Percentiles rank a stretch among this genome's conserved stretches.
Evolutionary conservation across 2,888 invertebrate genomes (phyloP).

Genomic region (Leptogaster cylindrica): DNA sequence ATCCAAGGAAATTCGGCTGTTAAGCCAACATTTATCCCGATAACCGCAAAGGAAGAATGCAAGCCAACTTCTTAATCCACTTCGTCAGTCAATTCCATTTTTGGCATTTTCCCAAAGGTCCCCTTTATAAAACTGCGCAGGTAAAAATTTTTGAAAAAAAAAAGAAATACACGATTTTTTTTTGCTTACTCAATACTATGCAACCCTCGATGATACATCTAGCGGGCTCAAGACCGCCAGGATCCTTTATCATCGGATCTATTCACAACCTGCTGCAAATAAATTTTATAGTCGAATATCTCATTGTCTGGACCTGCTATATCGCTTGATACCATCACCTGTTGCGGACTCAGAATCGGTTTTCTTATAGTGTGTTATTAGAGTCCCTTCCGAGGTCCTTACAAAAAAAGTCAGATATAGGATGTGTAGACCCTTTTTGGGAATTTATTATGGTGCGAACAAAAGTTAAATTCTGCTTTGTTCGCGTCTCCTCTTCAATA

Average conservation of each 20-base stretch:
- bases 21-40: too few species aligned
- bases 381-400: conserved; percentile 25
- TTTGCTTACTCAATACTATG: conserved; percentile 16
- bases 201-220: conserved; percentile 7
- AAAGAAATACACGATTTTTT: too few species aligned
- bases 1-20: too few species aligned
- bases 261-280: conserved; percentile 52
- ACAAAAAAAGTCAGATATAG: conserved; percentile 38
- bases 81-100: not conserved
- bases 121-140: not conserved
- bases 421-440: conserved; percentile 39
- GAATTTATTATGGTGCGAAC: conserved; percentile 37
- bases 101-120: conserved; percentile 13
- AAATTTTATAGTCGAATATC: conserved; percentile 52
- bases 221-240: conserved; percentile 14
- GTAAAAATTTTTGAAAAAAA: conserved; percentile 9
- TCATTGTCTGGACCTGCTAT: conserved; percentile 1
- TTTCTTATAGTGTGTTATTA: conserved; percentile 22
- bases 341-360: conserved; percentile 45
- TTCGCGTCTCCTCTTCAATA: conserved; percentile 24
- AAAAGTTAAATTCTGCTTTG: conserved; percentile 46
- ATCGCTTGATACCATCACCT: conserved; percentile 50
- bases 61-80: conserved; percentile 10
- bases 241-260: conserved; percentile 22
- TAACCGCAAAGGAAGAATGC: not conserved